Percentiles rank a stretch among this genome's conserved stretches.
phyloP scores from a whole-genome alignment of 2,797 vertebrate genomes.

The Enteromius unitaeniatus region DNA sequence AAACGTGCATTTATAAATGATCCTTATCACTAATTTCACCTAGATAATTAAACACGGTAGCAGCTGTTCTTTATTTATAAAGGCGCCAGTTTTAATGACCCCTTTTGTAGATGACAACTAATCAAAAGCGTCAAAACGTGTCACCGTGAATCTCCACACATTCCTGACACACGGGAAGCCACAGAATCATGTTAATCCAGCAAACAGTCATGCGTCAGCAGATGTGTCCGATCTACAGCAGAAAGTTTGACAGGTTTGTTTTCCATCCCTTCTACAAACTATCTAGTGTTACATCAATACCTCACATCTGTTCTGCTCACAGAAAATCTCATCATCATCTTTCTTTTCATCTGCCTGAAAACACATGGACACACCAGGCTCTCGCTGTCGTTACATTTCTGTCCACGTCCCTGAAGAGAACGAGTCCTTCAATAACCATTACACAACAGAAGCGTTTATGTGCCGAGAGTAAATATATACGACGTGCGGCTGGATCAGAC shows the following conservation, averaged over 20 bases:
- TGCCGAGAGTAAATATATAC: conserved; percentile 61
- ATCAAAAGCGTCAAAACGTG: too few species aligned
- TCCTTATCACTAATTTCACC: not conserved
- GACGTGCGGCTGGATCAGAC: conserved; percentile 44
- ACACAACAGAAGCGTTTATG: conserved; percentile 20
- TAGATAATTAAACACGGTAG: not conserved
- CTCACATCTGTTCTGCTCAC: conserved; percentile 9
- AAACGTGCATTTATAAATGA: not conserved
- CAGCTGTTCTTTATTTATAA: not conserved
- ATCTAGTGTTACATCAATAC: not conserved
- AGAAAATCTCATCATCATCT: not conserved
- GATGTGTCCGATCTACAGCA: not conserved
- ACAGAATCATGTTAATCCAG: conserved; percentile 8
- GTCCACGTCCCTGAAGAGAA: conserved; percentile 41
- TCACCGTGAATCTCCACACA: not conserved
- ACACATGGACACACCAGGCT: conserved; percentile 1
- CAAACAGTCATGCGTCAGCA: not conserved
- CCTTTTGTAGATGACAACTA: not conserved
- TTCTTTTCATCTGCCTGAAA: conserved; percentile 3
- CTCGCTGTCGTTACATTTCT: conserved; percentile 38
- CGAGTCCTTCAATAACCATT: conserved; percentile 42
- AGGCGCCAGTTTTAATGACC: not conserved
- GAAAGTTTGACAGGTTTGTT: not conserved
- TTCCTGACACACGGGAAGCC: not conserved
- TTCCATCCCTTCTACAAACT: not conserved